phyloP scores from a whole-genome alignment of 2,113 vertebrate genomes.

The Siphamia tubifer region DNA sequence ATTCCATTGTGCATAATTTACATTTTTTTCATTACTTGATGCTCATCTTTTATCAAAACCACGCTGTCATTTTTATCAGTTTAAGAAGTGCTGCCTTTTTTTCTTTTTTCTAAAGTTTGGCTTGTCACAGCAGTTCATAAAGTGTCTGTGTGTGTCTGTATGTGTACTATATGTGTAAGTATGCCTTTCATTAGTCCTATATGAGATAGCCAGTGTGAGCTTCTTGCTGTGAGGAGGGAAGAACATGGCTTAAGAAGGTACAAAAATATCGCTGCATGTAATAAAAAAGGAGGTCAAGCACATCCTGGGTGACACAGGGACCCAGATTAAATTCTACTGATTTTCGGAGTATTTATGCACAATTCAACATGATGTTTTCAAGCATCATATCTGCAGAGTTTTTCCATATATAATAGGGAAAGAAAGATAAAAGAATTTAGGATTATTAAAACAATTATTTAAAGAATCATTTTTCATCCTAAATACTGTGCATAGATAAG shows the following conservation, averaged over 20 bases:
- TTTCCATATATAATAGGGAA: too few species aligned
- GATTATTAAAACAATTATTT: too few species aligned
- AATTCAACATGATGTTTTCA: neutral
- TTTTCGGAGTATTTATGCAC: slow-evolving; percentile 34
- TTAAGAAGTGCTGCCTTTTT: neutral
- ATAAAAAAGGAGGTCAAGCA: slow-evolving; percentile 56
- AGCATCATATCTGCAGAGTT: too few species aligned
- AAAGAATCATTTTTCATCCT: too few species aligned
- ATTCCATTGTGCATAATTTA: slow-evolving; percentile 38
- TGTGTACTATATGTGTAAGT: slow-evolving; percentile 22
- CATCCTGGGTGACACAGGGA: slow-evolving; percentile 40
- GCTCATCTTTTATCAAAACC: neutral
- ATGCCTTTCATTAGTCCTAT: slow-evolving; percentile 57
- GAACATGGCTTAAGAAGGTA: slow-evolving; percentile 56
- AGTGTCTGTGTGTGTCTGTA: neutral
- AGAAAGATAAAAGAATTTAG: too few species aligned
- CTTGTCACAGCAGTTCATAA: neutral
- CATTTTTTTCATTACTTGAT: slow-evolving; percentile 2
- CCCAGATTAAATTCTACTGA: slow-evolving; percentile 44
- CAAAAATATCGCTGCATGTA: slow-evolving; percentile 50
- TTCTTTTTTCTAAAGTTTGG: neutral
- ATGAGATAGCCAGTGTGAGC: slow-evolving; percentile 40
- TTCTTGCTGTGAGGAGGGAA: slow-evolving; percentile 53
- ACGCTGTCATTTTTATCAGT: neutral
- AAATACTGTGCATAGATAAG: too few species aligned